phyloP scores from a whole-genome alignment of 35 echinoderm and acorn worm genomes.

The Amphiura filiformis region DNA sequence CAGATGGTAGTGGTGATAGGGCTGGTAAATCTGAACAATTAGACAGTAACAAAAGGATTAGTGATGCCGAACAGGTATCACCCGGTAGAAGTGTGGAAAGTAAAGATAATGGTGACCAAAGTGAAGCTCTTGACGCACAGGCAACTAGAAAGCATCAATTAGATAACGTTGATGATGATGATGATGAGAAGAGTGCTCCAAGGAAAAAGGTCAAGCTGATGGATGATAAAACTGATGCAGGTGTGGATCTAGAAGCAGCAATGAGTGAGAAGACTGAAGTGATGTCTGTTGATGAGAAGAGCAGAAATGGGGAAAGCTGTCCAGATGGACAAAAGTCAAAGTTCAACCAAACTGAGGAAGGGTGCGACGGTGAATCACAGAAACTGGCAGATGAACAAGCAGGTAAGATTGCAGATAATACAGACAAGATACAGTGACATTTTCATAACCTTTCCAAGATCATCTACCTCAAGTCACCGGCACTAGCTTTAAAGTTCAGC shows the following conservation, averaged over 20 bases:
- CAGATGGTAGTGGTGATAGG: too few relatives aligned
- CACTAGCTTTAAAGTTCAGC: too few relatives aligned
- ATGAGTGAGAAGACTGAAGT: not conserved
- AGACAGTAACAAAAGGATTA: too few relatives aligned
- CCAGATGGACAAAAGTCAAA: not conserved
- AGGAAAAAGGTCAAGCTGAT: slow-evolving; percentile 21
- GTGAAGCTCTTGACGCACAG: not conserved
- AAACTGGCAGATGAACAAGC: too few relatives aligned
- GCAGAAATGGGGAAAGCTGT: not conserved
- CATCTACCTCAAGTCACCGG: too few relatives aligned
- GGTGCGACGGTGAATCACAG: too few relatives aligned
- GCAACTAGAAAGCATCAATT: not conserved
- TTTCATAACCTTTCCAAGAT: too few relatives aligned
- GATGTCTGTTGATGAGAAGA: not conserved
- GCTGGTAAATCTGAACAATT: too few relatives aligned
- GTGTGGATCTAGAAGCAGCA: slow-evolving; percentile 10
- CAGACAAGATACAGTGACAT: too few relatives aligned
- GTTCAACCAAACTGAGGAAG: not conserved
- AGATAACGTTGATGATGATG: slow-evolving; percentile 14
- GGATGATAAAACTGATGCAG: not conserved
- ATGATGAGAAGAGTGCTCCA: not conserved
- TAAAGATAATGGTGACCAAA: not conserved
- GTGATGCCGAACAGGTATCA: too few relatives aligned
- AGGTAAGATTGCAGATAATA: too few relatives aligned
- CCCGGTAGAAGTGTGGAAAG: not conserved